Percentiles rank a stretch among this genome's conserved stretches.
phyloP scores from a whole-genome alignment of 2,888 invertebrate species.

The Calliopum simillimum region DNA sequence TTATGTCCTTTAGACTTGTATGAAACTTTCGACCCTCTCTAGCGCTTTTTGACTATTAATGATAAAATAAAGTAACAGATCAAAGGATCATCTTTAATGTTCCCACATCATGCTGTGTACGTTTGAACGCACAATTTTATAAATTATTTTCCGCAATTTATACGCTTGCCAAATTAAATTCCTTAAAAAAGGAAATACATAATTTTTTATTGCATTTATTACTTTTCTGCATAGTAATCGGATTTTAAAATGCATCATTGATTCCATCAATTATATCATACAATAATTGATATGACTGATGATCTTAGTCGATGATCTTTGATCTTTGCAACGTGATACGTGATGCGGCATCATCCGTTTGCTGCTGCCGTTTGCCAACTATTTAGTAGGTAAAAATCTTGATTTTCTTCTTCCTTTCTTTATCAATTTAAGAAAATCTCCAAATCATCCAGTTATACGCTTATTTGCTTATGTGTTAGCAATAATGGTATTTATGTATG shows the following conservation, averaged over 20 bases:
- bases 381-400: not conserved
- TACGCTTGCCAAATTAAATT: no score
- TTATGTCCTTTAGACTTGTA: no score
- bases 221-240: constrained; percentile 49
- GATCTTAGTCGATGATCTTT: constrained; percentile 43
- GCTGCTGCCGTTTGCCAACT: not conserved
- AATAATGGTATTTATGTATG: not conserved
- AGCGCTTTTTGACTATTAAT: no score
- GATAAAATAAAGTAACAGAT: no score
- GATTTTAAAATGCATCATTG: constrained; percentile 58
- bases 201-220: not conserved
- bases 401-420: not conserved
- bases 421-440: constrained; percentile 21
- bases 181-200: no score
- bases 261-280: constrained; percentile 47
- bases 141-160: no score
- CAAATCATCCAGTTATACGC: constrained; percentile 32
- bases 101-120: no score
- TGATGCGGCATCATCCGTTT: constrained; percentile 18
- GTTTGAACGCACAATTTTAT: no score
- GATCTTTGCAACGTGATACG: constrained; percentile 54
- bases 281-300: constrained; percentile 62
- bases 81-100: no score
- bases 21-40: no score
- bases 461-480: not conserved